Percentiles rank a stretch among this genome's conserved stretches.
Evolutionary conservation across 2,888 invertebrate species (phyloP).

Genomic region (Rhingia rostrata): DNA sequence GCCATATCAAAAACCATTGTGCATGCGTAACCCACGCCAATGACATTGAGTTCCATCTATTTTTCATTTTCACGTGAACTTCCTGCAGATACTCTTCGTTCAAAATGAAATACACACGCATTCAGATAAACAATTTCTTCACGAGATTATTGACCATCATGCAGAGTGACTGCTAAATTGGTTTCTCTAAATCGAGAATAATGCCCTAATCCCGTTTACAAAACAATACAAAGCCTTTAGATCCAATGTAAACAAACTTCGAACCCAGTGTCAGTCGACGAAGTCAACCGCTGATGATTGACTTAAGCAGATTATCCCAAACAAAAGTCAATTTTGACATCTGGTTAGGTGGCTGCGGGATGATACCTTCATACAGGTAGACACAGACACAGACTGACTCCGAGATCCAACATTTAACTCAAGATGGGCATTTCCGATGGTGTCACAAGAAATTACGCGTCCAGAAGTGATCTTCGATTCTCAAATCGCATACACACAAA

Average conservation of each 20-base stretch:
- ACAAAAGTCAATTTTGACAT: slow-evolving; percentile 71
- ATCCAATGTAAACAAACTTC: slow-evolving; percentile 69
- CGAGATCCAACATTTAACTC: background rate
- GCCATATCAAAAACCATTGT: slow-evolving; percentile 27
- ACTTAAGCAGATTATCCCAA: slow-evolving; percentile 72
- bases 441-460: slow-evolving; percentile 69
- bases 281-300: slow-evolving; percentile 66
- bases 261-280: slow-evolving; percentile 39
- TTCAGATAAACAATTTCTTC: slow-evolving; percentile 18
- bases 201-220: slow-evolving; percentile 68
- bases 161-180: slow-evolving; percentile 63
- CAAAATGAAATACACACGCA: slow-evolving; percentile 13
- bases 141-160: slow-evolving; percentile 18
- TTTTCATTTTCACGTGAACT: slow-evolving; percentile 49
- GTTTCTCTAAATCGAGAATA: slow-evolving; percentile 64
- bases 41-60: slow-evolving; percentile 53
- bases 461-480: slow-evolving; percentile 61
- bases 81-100: slow-evolving; percentile 11
- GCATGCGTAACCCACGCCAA: slow-evolving; percentile 39
- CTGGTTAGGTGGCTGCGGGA: slow-evolving; percentile 56
- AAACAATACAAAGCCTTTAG: slow-evolving; percentile 59
- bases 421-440: slow-evolving; percentile 67
- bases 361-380: slow-evolving; percentile 47
- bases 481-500: slow-evolving; percentile 14
- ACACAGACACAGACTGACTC: slow-evolving; percentile 15